These are phyloP conservation scores for Osmerus eperlanus DNA, from an alignment of 2,113 vertebrate genomes.

Conservation along the genomic window DNA sequence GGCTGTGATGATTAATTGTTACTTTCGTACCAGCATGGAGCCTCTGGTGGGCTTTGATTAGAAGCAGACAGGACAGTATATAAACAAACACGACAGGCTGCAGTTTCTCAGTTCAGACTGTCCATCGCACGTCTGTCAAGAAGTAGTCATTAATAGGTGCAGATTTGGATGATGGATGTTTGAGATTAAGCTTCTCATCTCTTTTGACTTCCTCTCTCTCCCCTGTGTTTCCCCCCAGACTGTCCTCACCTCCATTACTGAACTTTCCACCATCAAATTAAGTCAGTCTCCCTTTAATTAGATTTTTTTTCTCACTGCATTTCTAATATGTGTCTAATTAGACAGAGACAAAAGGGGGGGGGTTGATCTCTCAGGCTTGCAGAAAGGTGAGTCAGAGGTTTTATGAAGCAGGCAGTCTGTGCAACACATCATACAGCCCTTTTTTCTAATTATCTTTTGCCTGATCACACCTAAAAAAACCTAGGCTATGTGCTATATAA, in stretches of 20 bases:
- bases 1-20: constrained; percentile 50
- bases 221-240: constrained; percentile 28
- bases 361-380: constrained; percentile 42
- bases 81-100: constrained; percentile 41
- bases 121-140: constrained; percentile 25
- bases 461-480: too few relatives aligned
- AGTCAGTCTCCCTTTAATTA: constrained; percentile 58
- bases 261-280: constrained; percentile 56
- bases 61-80: constrained; percentile 26
- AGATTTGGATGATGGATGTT: constrained; percentile 30
- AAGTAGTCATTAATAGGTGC: constrained; percentile 44
- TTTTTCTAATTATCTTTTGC: too few relatives aligned
- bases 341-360: constrained; percentile 36
- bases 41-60: constrained; percentile 37
- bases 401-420: constrained; percentile 8
- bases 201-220: constrained; percentile 39
- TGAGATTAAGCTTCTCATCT: constrained; percentile 34
- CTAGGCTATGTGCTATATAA: too few relatives aligned
- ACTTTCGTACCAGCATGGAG: constrained; percentile 19
- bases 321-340: constrained; percentile 64
- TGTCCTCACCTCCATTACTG: constrained; percentile 39
- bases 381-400: constrained; percentile 24
- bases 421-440: neutral
- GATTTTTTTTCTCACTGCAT: constrained; percentile 63
- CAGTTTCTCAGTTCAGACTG: constrained; percentile 20